A percentile compares a stretch with the other conserved stretches of the same genome.
Conservation (phyloP, 2,888 invertebrate genomes). For the Papilio protenor region DNA sequence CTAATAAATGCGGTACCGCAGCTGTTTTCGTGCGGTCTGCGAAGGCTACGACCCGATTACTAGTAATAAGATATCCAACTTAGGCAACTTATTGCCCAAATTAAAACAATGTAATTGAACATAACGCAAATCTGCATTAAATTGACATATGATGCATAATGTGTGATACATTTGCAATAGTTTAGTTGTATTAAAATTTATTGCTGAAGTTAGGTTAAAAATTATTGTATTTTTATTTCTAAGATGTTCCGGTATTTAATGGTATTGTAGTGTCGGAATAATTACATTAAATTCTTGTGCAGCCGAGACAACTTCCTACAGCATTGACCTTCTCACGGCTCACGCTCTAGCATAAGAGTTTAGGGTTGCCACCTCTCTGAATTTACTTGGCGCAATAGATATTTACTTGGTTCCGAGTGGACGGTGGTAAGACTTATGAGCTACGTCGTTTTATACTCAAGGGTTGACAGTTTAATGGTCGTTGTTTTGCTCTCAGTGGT, state of each 20-base stretch:
- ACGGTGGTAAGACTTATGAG: background rate
- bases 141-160: background rate
- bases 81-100: background rate
- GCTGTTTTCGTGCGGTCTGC: background rate
- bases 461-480: background rate
- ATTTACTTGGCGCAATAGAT: background rate
- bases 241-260: slow-evolving; percentile 12
- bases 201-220: background rate
- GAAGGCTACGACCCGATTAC: background rate
- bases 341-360: slow-evolving; percentile 13
- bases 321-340: slow-evolving; percentile 31
- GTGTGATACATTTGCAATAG: background rate
- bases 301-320: slow-evolving; percentile 23
- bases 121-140: background rate
- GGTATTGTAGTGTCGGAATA: slow-evolving; percentile 17
- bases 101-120: background rate
- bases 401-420: background rate
- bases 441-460: too few species aligned
- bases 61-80: slow-evolving; percentile 3
- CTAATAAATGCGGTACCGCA: background rate
- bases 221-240: background rate
- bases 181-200: background rate
- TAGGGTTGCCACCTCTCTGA: background rate
- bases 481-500: background rate
- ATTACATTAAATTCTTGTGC: slow-evolving; percentile 28